These are phyloP conservation scores for Lepidurus apus DNA, from an alignment of 1,140 invertebrate genomes.

Conservation along the genomic window DNA sequence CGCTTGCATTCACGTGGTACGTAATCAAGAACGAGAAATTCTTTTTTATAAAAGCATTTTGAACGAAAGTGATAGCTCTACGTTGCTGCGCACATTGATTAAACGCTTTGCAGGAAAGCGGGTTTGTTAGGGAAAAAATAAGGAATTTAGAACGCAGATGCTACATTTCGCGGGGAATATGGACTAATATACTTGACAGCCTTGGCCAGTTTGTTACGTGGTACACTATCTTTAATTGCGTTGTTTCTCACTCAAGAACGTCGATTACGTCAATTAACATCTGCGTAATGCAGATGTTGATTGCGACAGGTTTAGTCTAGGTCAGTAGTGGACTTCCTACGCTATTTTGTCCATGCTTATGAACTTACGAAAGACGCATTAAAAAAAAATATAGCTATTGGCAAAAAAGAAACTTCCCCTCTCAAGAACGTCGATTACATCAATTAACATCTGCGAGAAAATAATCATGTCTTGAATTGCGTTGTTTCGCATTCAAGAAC, in stretches of 20 bases:
- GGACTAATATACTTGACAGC: conserved; percentile 9
- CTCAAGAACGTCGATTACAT: background rate
- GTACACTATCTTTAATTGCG: background rate
- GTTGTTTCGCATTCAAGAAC: background rate
- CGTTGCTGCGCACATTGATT: background rate
- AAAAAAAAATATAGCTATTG: background rate
- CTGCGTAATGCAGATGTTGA: background rate
- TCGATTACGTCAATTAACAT: background rate
- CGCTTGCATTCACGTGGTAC: background rate
- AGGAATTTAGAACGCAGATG: conserved; percentile 5
- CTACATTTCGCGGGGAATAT: background rate
- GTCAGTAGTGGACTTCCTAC: background rate
- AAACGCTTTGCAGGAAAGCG: background rate
- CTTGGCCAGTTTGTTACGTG: background rate
- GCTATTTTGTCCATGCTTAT: too few relatives aligned
- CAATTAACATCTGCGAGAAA: background rate
- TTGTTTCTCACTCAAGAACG: background rate
- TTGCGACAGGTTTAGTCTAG: background rate
- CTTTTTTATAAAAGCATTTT: background rate
- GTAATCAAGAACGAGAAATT: background rate
- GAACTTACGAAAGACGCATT: too few relatives aligned
- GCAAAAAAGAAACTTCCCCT: background rate
- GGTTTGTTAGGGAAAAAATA: background rate
- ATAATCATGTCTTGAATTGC: background rate
- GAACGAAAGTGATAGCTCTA: background rate